Percentiles rank a stretch among this genome's conserved stretches.
Evolutionary conservation across 1,140 invertebrate species (phyloP).

Genomic region (Calycopis cecrops): DNA sequence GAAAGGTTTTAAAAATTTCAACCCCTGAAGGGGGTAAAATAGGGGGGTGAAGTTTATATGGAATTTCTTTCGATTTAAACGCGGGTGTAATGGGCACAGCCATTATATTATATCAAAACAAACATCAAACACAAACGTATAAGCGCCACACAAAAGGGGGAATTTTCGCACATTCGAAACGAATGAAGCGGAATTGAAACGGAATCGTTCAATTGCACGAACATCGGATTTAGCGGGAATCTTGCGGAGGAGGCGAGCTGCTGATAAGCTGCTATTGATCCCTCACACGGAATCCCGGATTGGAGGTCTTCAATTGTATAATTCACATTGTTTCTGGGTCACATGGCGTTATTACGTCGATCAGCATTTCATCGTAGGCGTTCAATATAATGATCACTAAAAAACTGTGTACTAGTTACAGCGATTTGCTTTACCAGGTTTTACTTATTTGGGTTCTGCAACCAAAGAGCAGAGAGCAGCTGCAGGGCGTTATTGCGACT

Average conservation of each 20-base stretch:
- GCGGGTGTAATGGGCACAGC: too few relatives aligned
- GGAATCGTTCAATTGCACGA: constrained; percentile 16
- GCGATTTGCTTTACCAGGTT: not conserved
- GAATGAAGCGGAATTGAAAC: constrained; percentile 16
- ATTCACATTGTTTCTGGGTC: constrained; percentile 3
- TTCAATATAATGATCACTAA: not conserved
- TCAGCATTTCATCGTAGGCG: not conserved
- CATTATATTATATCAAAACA: not conserved
- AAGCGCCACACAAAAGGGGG: not conserved
- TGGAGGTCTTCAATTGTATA: constrained; percentile 14
- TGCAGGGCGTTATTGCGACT: too few relatives aligned
- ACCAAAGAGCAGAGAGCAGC: too few relatives aligned
- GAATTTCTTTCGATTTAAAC: too few relatives aligned
- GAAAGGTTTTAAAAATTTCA: too few relatives aligned
- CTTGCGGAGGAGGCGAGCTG: constrained; percentile 32
- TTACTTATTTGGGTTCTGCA: too few relatives aligned
- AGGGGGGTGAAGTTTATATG: too few relatives aligned
- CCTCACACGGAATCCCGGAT: constrained; percentile 25
- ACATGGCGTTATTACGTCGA: not conserved
- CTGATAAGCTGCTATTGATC: constrained; percentile 36
- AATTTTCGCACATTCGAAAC: constrained; percentile 4
- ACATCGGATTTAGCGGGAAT: constrained; percentile 27
- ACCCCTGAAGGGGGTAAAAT: too few relatives aligned
- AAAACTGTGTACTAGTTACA: too few relatives aligned
- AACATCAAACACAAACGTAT: not conserved